Conservation (phyloP, 2,888 invertebrate genomes). For the Drosophila meridionalis region DNA sequence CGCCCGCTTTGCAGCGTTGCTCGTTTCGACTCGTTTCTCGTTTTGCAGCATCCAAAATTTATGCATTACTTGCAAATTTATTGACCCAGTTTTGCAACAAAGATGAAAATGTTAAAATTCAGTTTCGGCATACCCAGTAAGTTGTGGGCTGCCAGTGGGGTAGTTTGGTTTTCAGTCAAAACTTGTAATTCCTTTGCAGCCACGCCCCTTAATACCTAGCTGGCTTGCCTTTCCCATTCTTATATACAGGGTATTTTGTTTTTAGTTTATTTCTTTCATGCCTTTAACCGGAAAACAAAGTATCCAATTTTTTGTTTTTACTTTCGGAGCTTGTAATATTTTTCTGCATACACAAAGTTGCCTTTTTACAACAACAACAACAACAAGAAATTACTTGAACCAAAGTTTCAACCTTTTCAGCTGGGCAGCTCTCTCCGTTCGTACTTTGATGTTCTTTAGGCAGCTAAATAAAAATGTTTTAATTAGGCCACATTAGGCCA, state of each 20-base stretch:
- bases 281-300: conserved; percentile 58
- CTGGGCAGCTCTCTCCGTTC: not conserved
- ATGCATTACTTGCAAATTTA: conserved; percentile 79
- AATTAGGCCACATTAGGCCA: conserved; percentile 37
- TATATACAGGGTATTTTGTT: conserved; percentile 3
- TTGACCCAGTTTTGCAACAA: conserved; percentile 73
- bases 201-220: not conserved
- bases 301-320: conserved; percentile 48
- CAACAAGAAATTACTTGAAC: conserved; percentile 6
- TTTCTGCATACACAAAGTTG: conserved; percentile 56
- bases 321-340: conserved; percentile 25
- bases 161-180: not conserved
- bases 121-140: conserved; percentile 19
- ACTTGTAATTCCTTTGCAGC: not conserved
- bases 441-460: not conserved
- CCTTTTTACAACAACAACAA: conserved; percentile 30
- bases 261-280: not conserved
- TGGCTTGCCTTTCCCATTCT: not conserved
- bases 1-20: not conserved
- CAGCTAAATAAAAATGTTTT: conserved; percentile 16
- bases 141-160: fast-evolving
- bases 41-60: conserved; percentile 54
- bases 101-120: conserved; percentile 61
- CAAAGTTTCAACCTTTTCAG: conserved; percentile 19
- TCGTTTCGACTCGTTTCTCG: conserved; percentile 13